Evolutionary conservation across 2,888 invertebrate species (phyloP).

Genomic region (Cheilosia variabilis): DNA sequence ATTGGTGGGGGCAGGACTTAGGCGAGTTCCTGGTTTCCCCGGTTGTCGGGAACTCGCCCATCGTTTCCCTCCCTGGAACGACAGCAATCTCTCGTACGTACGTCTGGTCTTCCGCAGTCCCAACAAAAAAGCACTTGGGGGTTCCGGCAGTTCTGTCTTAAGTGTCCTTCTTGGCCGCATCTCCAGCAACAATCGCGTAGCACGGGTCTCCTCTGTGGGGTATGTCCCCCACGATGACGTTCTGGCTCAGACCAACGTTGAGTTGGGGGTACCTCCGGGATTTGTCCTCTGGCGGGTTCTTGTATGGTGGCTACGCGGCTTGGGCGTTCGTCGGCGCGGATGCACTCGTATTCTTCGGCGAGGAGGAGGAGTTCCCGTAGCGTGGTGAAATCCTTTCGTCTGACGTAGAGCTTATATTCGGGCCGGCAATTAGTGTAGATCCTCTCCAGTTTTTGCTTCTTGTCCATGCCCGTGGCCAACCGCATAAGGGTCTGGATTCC

Average conservation of each 20-base stretch:
- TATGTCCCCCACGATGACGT: too few species aligned
- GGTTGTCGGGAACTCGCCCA: neutral
- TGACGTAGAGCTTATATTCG: neutral
- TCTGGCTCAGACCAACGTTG: too few species aligned
- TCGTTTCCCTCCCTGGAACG: neutral
- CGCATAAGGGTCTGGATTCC: neutral
- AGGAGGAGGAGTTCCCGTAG: neutral
- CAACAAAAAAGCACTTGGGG: neutral
- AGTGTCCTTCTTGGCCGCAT: neutral
- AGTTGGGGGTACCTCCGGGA: too few species aligned
- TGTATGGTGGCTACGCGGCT: too few species aligned
- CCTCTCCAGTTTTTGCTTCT: too few species aligned
- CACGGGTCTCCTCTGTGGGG: neutral
- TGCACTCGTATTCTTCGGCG: too few species aligned
- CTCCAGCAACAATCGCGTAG: neutral
- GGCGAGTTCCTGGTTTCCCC: neutral
- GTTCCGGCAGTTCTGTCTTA: neutral
- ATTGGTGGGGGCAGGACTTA: neutral
- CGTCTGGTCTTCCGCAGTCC: neutral
- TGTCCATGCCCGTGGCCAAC: too few species aligned
- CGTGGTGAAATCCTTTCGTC: neutral
- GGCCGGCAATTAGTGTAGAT: neutral
- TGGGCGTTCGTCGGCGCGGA: too few species aligned
- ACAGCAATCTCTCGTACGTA: neutral
- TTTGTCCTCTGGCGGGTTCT: too few species aligned